These are phyloP conservation scores for Dichetophora obliterata DNA, from an alignment of 2,888 invertebrate species.

Conservation along the genomic window DNA sequence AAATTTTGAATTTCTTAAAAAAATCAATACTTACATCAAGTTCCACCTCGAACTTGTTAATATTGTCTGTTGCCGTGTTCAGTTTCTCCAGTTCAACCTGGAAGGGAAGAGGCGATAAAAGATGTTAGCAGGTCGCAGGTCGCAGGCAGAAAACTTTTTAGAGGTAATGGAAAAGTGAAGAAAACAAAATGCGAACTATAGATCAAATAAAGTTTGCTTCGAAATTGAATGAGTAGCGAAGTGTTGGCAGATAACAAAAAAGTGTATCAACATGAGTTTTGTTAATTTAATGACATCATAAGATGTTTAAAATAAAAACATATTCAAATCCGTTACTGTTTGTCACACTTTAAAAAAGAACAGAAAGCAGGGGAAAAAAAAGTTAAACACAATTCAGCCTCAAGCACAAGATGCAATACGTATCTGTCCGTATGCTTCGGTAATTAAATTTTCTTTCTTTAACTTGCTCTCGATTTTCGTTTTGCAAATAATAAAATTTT, in stretches of 20 bases:
- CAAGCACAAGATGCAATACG: background rate
- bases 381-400: background rate
- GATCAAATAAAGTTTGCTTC: background rate
- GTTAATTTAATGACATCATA: background rate
- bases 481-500: slow-evolving; percentile 11
- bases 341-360: background rate
- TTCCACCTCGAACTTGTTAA: slow-evolving; percentile 90
- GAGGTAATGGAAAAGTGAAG: background rate
- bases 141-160: background rate
- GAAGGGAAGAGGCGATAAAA: background rate
- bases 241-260: no score
- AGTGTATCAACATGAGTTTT: no score
- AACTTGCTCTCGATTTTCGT: slow-evolving; percentile 35
- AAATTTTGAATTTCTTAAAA: slow-evolving; percentile 41
- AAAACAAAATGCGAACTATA: background rate
- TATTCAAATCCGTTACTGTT: slow-evolving; percentile 14
- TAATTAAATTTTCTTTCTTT: background rate
- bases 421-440: background rate
- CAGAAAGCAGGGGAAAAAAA: background rate
- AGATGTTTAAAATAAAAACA: background rate
- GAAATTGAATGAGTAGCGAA: no score
- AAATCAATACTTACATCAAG: slow-evolving; percentile 76
- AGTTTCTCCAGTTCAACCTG: slow-evolving; percentile 89
- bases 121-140: background rate
- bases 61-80: slow-evolving; percentile 92